Base-by-base conservation (phyloP, 2,113 vertebrate genomes). In the Cyprinus carpio region DNA sequence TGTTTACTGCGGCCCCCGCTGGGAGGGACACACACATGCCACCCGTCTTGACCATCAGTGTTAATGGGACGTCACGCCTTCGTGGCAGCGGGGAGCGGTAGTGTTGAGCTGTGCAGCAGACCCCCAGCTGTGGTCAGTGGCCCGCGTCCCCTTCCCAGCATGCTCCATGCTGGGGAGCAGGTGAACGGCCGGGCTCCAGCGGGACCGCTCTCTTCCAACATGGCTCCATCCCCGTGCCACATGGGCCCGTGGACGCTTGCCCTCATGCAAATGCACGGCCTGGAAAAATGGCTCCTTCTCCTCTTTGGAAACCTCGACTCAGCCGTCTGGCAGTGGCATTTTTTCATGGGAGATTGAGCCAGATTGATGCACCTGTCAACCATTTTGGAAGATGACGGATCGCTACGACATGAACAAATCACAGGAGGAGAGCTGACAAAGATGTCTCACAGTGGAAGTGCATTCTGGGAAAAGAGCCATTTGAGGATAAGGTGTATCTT, bases 331-430 rank as follows among this genome's bases (percentile, higher is more conserved):
- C 90, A 89, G 82, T 91, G 88, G 87, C 90, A 88, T 64, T 91
- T 58, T 85, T 91, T 89, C 89, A 88, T 88, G 90, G 91, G 91
- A 91, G 88, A 91, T 90, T 86, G 86, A 81, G 92, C 92, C 92
- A 93, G 91, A 86, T 88, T 93, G 90, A 92, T 92, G 92, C 94
- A 94, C 94, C 94, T 94, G 93, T 94, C 94, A 92, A 89, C 93
- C 91, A 91, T 91, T 93, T 93, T 91, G 90, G 92, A 92, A 92
- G 88, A 92, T 90, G 87, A 89, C 85, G 89, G 91, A 90, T 89
- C n/a, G 77, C 82, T 74, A 40, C 56, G 78, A 89, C 81, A 87
- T 74, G 40, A 62, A 82, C 88, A 83, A 76, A 87, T 89, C 83
- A 49, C 81, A 85, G 79, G 56, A 82, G 85, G 78, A 82, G 43